Evolutionary conservation across 2,113 vertebrate species (phyloP).

Genomic region (Paratilapia polleni): DNA sequence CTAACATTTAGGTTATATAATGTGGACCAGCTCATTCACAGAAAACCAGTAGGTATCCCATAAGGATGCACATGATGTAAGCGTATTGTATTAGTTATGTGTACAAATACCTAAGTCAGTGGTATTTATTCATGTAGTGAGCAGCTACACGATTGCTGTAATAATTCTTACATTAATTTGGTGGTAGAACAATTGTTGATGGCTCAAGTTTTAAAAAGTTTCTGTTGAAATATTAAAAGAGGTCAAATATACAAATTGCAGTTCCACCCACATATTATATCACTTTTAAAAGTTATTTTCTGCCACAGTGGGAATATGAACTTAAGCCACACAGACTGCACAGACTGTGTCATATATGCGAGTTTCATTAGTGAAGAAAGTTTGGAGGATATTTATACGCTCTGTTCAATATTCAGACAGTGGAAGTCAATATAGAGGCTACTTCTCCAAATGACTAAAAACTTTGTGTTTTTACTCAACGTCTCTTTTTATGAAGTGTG

Average conservation of each 20-base stretch:
- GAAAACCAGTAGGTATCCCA: no score
- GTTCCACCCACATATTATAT: constrained; percentile 43
- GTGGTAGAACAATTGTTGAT: background rate
- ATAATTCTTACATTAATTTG: background rate
- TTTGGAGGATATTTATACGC: constrained; percentile 37
- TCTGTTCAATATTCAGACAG: constrained; percentile 22
- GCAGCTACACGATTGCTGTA: background rate
- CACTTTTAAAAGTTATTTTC: background rate
- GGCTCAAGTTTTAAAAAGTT: constrained; percentile 20
- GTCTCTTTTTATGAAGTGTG: constrained; percentile 54
- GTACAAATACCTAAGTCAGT: background rate
- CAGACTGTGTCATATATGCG: background rate
- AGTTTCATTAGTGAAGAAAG: constrained; percentile 9
- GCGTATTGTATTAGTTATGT: background rate
- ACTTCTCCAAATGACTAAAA: constrained; percentile 11
- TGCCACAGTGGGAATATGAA: background rate
- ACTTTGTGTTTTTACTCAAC: constrained; percentile 26
- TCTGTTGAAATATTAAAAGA: constrained; percentile 19
- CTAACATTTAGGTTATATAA: no score
- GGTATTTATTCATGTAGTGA: no score
- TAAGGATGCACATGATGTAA: background rate
- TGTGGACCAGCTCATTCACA: background rate
- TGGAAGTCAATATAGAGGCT: constrained; percentile 32
- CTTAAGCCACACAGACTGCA: background rate
- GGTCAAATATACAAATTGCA: constrained; percentile 38